Percentiles rank a stretch among this genome's conserved stretches.
Evolutionary conservation across 2,113 vertebrate species (phyloP).

Genomic region (Callipepla squamata): DNA sequence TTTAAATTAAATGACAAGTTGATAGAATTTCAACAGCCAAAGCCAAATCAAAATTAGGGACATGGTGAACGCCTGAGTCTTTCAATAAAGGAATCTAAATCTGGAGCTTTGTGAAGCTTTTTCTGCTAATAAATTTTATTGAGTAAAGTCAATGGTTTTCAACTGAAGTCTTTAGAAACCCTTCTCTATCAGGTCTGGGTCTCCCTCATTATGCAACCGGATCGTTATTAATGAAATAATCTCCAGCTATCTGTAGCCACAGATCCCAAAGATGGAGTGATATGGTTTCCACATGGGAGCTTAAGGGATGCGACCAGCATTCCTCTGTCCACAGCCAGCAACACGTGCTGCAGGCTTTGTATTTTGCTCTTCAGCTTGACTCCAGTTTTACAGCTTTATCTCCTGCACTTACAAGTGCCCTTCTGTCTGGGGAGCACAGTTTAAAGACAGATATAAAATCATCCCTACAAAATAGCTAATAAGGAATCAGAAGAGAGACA

Average conservation of each 20-base stretch:
- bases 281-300: not conserved
- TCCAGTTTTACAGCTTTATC: not conserved
- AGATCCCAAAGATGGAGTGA: not conserved
- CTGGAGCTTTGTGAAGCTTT: not conserved
- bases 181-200: not conserved
- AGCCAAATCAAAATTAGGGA: not conserved
- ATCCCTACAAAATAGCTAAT: not conserved
- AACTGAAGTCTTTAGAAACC: not conserved
- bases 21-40: not conserved
- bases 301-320: not conserved
- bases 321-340: not conserved
- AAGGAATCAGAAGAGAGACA: not conserved
- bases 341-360: not conserved
- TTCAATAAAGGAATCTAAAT: not conserved
- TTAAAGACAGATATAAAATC: not conserved
- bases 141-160: not conserved
- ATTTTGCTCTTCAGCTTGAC: not conserved
- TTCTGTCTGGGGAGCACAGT: not conserved
- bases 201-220: not conserved
- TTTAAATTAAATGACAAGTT: too few species aligned
- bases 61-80: not conserved
- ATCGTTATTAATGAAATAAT: not conserved
- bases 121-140: not conserved
- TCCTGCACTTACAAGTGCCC: not conserved
- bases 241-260: not conserved